These are phyloP conservation scores for Rotaria magnacalcarata DNA, from an alignment of 2,888 invertebrate genomes.

Conservation along the genomic window DNA sequence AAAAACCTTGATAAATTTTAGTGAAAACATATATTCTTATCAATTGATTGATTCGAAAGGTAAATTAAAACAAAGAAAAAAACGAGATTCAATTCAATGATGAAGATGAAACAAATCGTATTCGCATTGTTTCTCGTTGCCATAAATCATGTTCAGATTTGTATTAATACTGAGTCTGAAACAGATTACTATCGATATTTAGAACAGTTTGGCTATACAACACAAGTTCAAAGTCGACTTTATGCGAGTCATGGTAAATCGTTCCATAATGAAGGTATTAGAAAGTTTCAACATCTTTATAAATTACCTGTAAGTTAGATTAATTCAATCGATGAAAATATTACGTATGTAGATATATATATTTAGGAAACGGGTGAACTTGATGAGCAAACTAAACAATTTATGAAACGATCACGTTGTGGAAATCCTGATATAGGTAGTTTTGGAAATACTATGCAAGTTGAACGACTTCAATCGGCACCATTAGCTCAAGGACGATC, in stretches of 20 bases:
- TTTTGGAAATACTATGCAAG: neutral
- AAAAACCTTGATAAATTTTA: neutral
- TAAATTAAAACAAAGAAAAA: neutral
- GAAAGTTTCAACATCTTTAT: conserved; percentile 20
- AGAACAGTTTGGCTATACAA: conserved; percentile 5
- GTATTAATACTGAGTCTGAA: neutral
- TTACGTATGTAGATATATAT: neutral
- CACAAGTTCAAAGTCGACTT: neutral
- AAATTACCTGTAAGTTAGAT: neutral
- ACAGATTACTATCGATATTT: conserved; percentile 1
- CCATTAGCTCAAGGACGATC: neutral
- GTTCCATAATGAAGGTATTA: neutral
- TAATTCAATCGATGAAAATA: neutral
- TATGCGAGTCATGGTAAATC: neutral
- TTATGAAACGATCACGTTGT: neutral
- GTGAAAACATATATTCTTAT: neutral
- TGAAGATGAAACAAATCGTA: neutral
- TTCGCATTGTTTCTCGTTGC: neutral
- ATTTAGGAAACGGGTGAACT: conserved; percentile 24
- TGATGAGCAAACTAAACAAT: neutral
- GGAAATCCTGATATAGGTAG: conserved; percentile 18
- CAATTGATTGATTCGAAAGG: neutral
- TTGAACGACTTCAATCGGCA: neutral
- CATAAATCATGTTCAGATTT: neutral
- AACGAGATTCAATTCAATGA: neutral